phyloP scores from a whole-genome alignment of 30 jellyfish, hydroid and myxozoan species.

The Turritopsis rubra region DNA sequence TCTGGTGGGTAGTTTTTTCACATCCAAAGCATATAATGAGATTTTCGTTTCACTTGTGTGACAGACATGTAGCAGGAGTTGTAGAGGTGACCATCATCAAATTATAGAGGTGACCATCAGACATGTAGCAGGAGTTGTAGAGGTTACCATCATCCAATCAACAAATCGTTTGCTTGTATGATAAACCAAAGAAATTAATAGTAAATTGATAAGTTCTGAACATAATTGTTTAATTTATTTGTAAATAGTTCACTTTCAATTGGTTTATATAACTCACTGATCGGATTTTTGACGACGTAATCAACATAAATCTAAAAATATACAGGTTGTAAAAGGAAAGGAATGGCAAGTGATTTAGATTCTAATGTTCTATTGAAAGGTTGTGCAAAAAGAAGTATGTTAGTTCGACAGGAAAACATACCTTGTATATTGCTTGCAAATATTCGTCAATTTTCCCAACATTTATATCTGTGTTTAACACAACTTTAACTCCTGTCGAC shows the following conservation, averaged over 20 bases:
- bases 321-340: neutral
- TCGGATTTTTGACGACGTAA: conserved; percentile 76
- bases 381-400: no score
- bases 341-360: neutral
- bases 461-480: conserved; percentile 76
- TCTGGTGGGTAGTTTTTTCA: no score
- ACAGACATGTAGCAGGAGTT: no score
- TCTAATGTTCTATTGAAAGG: neutral
- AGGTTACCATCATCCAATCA: no score
- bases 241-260: conserved; percentile 78
- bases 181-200: conserved; percentile 12
- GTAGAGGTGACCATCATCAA: no score
- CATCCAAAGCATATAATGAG: no score
- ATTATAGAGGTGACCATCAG: no score
- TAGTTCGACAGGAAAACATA: no score
- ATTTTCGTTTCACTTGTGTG: no score
- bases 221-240: conserved; percentile 48
- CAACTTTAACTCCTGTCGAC: conserved; percentile 75
- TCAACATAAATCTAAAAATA: conserved; percentile 80
- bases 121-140: no score
- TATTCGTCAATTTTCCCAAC: conserved; percentile 49
- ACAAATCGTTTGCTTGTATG: no score
- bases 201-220: conserved; percentile 57
- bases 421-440: conserved; percentile 72
- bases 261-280: conserved; percentile 76